Conservation (phyloP, 30 jellyfish, hydroid and myxozoan species). For the Phacellophora camtschatica region DNA sequence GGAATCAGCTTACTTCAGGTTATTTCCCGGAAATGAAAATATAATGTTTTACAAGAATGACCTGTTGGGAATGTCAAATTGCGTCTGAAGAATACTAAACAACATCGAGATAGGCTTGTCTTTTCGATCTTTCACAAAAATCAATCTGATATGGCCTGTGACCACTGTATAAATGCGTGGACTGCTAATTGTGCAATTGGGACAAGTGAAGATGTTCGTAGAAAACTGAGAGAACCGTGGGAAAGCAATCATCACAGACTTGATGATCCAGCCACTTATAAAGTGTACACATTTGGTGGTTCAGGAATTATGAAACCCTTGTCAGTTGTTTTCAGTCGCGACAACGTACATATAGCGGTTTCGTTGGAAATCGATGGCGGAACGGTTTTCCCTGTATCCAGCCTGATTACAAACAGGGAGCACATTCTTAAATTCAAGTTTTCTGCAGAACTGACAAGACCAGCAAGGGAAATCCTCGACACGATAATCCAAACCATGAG, state of each 20-base stretch:
- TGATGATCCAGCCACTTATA: background rate
- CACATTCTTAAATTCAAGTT: background rate
- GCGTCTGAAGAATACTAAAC: no score
- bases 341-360: background rate
- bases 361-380: background rate
- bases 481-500: background rate
- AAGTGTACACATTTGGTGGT: background rate
- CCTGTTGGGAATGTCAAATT: no score
- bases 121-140: no score
- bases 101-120: no score
- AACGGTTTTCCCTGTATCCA: background rate
- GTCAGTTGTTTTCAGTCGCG: background rate
- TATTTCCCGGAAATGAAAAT: no score
- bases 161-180: background rate
- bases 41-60: no score
- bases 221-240: background rate
- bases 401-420: background rate
- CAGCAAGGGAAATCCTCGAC: background rate
- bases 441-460: background rate
- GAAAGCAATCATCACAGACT: background rate
- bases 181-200: background rate
- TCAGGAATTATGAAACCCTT: no score
- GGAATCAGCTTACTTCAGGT: no score
- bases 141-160: no score
- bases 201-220: background rate